These are phyloP conservation scores for Lagria hirta DNA, from an alignment of 2,888 invertebrate genomes.

Conservation along the genomic window DNA sequence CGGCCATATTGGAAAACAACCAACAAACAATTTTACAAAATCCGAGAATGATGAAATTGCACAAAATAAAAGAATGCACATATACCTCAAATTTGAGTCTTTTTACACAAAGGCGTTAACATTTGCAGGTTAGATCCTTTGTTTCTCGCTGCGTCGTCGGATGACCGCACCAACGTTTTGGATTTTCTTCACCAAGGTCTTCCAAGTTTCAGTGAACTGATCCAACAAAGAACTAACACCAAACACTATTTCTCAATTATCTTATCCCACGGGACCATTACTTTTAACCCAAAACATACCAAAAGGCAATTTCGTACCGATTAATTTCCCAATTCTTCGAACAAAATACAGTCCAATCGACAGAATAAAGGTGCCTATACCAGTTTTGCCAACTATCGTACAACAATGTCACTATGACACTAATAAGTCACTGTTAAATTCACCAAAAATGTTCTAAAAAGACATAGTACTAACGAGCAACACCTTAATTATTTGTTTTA, in stretches of 20 bases:
- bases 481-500: too few relatives aligned
- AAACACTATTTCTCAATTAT: constrained; percentile 11
- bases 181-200: constrained; percentile 18
- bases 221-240: constrained; percentile 19
- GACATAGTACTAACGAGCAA: too few relatives aligned
- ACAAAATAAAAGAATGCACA: constrained; percentile 13
- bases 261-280: constrained; percentile 11
- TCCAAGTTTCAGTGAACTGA: constrained; percentile 20
- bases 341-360: constrained; percentile 24
- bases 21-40: constrained; percentile 38
- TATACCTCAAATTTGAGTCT: constrained; percentile 18
- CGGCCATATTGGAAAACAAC: constrained; percentile 47
- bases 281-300: constrained; percentile 16
- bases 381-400: constrained; percentile 12
- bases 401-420: constrained; percentile 12
- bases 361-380: constrained; percentile 23
- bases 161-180: constrained; percentile 6
- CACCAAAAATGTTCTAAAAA: too few relatives aligned
- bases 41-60: constrained; percentile 20
- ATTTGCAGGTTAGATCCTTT: constrained; percentile 3
- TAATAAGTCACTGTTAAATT: too few relatives aligned
- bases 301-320: constrained; percentile 17
- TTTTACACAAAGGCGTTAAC: constrained; percentile 11
- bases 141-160: constrained; percentile 12
- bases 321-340: constrained; percentile 16